Conservation (phyloP, 2,888 invertebrate genomes). For the Bursaphelenchus okinawaensis region DNA sequence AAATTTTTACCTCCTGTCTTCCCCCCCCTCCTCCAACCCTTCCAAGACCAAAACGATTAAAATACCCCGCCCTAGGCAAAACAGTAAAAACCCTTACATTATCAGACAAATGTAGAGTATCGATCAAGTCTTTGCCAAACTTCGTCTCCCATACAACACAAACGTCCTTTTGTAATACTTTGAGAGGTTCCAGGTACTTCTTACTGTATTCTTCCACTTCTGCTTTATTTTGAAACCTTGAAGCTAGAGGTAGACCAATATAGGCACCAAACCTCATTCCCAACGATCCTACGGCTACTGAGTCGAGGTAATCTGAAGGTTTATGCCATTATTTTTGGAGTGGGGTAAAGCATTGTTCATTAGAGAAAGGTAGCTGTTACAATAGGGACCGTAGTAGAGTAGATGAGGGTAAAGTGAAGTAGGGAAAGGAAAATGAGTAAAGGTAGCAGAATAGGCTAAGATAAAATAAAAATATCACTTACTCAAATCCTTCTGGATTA, state of each 20-base stretch:
- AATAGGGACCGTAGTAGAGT: too few relatives aligned
- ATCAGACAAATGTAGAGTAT: conserved; percentile 42
- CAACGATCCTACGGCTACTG: conserved; percentile 39
- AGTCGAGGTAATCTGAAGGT: conserved; percentile 37
- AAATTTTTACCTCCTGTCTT: too few relatives aligned
- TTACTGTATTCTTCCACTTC: conserved; percentile 39
- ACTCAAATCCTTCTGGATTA: conserved; percentile 26
- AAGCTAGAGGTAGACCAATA: conserved; percentile 38
- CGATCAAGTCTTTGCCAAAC: conserved; percentile 38
- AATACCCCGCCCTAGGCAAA: too few relatives aligned
- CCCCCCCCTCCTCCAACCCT: too few relatives aligned
- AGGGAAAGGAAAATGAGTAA: too few relatives aligned
- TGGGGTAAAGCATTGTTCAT: too few relatives aligned
- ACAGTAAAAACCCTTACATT: conserved; percentile 28
- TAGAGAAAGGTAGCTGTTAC: too few relatives aligned
- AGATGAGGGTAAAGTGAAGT: too few relatives aligned
- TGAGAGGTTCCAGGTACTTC: conserved; percentile 20
- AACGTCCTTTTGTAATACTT: conserved; percentile 37
- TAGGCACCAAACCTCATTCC: conserved; percentile 43
- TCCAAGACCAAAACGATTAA: too few relatives aligned
- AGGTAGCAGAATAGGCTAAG: not conserved
- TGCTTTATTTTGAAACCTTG: conserved; percentile 27
- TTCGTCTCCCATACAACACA: conserved; percentile 43
- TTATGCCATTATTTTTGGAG: too few relatives aligned
- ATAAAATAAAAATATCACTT: not conserved